Evolutionary conservation across 2,113 vertebrate genomes (phyloP).

Genomic region (Hemichromis elongatus): DNA sequence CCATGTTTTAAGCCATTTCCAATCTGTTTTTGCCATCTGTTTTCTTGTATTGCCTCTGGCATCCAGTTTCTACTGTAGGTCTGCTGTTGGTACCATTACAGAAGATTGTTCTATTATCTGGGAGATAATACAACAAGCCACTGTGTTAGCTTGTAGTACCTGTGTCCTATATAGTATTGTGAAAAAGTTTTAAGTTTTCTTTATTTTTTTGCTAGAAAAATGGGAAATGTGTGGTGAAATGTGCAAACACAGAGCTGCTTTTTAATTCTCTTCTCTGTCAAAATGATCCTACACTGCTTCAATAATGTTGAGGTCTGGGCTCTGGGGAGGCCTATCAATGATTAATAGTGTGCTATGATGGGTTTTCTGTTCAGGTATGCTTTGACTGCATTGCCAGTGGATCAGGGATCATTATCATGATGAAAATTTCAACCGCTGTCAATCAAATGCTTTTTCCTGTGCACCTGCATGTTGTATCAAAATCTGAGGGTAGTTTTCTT

Average conservation of each 20-base stretch:
- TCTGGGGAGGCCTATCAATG: not conserved
- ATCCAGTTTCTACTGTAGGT: not conserved
- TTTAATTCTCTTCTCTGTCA: not conserved
- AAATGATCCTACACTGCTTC: not conserved
- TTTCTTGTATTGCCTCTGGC: not conserved
- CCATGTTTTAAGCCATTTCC: not conserved
- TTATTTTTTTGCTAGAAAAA: no score
- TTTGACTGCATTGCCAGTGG: not conserved
- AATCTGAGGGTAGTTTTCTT: not conserved
- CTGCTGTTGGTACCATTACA: not conserved
- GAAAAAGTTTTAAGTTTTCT: no score
- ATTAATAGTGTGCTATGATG: not conserved
- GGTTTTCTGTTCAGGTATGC: not conserved
- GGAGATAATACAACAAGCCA: not conserved
- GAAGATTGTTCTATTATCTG: not conserved
- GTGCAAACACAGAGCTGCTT: not conserved
- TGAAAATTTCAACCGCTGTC: not conserved
- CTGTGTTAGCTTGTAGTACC: not conserved
- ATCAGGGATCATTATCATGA: not conserved
- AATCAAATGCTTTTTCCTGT: not conserved
- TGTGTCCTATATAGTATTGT: no score
- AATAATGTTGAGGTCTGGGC: not conserved
- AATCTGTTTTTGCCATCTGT: not conserved
- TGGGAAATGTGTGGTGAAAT: not conserved
- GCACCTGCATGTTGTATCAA: not conserved